Evolutionary conservation across 2,888 invertebrate species (phyloP), one percentile per base, ranked within the genome.

Genomic region (Cryptus viduatorius): DNA sequence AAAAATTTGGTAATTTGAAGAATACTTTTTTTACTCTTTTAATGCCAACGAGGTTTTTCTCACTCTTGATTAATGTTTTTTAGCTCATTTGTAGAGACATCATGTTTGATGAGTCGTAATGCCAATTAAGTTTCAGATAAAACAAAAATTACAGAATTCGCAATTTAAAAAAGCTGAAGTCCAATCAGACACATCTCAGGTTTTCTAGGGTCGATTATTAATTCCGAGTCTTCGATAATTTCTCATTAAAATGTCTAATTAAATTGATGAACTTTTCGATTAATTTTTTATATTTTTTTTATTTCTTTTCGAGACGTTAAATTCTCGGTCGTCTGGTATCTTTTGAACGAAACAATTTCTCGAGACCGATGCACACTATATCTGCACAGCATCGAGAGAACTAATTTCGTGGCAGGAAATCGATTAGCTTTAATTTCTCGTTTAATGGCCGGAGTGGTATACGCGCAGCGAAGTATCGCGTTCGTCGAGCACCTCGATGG

Each of bases 401-500:
- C 67, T 77, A 80, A 80, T 80, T 83, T 83, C 80, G 83, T 83
- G 72, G 76, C 83, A 80, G 80, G 77, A 83, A 83, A 83, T 83
- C 83, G 83, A 83, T 83, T 80, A 80, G 80, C 67, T 83, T 83
- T 76, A 79, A 83, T 83, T 79, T 79, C 76, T 83, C 79, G 76
- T 79, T 76, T 76, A 79, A 79, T 71, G 79, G 59, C 64, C 29
- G 53, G 19, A 53, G 46, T 31, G 42, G 37, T 53, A 65, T 64
- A 82, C 42, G 64, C 53, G 53, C 31, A 16, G 19, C 67, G 24
- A 37, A 75, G 42, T 19, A 82, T 76, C 56, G 79, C 53, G 50
- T n/a, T 31, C 19, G 61, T 16, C 50, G 71, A 64, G 50, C 3
- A 31, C 2, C n/a, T 12, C 53, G 44, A 50, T 37, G 5, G 37